phyloP scores from a whole-genome alignment of 2,888 invertebrate species.

The Alentia gelatinosa region DNA sequence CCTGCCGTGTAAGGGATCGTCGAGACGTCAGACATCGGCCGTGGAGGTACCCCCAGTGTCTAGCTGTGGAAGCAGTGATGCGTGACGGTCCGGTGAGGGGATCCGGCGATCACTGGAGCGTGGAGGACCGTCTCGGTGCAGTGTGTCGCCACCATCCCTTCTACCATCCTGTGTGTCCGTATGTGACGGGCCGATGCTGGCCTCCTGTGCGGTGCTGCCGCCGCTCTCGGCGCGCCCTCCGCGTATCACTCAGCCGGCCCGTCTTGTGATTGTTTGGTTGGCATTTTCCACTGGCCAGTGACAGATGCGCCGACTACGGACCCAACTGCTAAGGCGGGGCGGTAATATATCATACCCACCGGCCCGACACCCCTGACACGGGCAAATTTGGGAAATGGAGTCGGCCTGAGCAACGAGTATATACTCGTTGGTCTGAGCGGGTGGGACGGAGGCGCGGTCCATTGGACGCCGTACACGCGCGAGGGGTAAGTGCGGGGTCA shows the following conservation, averaged over 20 bases:
- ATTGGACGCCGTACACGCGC: background rate
- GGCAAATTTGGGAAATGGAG: slow-evolving; percentile 50
- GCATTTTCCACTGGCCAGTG: background rate
- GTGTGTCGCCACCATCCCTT: too few relatives aligned
- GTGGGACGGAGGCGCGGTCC: background rate
- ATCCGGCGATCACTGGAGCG: too few relatives aligned
- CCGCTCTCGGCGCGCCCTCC: background rate
- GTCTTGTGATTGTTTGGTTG: slow-evolving; percentile 34
- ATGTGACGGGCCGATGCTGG: background rate
- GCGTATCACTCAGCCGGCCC: background rate
- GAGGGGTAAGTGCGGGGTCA: background rate
- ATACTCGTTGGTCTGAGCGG: too few relatives aligned
- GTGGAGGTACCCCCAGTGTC: too few relatives aligned
- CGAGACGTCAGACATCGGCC: too few relatives aligned
- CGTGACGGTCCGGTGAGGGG: too few relatives aligned
- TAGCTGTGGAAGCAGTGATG: too few relatives aligned
- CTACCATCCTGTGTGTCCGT: background rate
- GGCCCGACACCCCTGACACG: slow-evolving; percentile 34
- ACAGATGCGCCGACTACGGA: slow-evolving; percentile 45
- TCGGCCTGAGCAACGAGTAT: background rate
- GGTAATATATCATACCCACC: slow-evolving; percentile 37
- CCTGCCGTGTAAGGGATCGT: too few relatives aligned
- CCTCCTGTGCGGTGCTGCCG: background rate
- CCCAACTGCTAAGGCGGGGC: slow-evolving; percentile 5
- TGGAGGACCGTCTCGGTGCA: too few relatives aligned